A percentile compares a stretch with the other conserved stretches of the same genome.
phyloP scores from a whole-genome alignment of 2,888 invertebrate species.

The Andrena trimmerana region DNA sequence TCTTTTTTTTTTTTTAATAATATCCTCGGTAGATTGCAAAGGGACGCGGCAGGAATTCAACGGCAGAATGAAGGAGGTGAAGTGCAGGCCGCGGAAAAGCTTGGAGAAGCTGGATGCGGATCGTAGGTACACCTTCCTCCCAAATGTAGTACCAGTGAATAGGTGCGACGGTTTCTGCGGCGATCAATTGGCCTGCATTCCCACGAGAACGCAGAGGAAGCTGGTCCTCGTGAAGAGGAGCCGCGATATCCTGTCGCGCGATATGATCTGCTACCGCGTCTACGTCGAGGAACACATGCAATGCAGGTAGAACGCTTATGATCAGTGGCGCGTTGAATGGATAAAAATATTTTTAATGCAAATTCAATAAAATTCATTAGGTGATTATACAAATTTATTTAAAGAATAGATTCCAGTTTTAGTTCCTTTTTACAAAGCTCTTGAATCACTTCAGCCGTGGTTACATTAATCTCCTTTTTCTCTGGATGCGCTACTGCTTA shows the following conservation, averaged over 20 bases:
- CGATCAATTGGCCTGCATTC: constrained; percentile 50
- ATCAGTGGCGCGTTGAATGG: no score
- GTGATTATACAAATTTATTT: no score
- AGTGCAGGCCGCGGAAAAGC: constrained; percentile 48
- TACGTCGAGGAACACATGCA: constrained; percentile 53
- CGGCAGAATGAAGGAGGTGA: constrained; percentile 24
- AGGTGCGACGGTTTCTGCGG: constrained; percentile 61
- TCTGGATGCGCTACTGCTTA: no score
- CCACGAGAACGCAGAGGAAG: neutral
- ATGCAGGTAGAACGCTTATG: constrained; percentile 59
- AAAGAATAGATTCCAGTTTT: no score
- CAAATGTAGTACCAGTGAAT: constrained; percentile 51
- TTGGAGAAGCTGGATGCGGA: constrained; percentile 47
- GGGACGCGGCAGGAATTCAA: neutral
- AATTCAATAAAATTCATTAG: no score
- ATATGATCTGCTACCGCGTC: neutral
- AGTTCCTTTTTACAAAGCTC: no score
- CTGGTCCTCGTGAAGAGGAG: constrained; percentile 9
- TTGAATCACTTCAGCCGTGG: no score
- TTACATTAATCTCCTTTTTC: no score
- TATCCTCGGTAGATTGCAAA: constrained; percentile 32
- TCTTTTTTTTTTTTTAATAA: neutral
- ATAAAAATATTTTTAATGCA: no score
- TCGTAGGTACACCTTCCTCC: constrained; percentile 43
- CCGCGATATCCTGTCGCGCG: neutral